Evolutionary conservation across 30 jellyfish, hydroid and myxozoan species (phyloP), one percentile per base, ranked within the genome.

Genomic region (Rhopilema esculentum): DNA sequence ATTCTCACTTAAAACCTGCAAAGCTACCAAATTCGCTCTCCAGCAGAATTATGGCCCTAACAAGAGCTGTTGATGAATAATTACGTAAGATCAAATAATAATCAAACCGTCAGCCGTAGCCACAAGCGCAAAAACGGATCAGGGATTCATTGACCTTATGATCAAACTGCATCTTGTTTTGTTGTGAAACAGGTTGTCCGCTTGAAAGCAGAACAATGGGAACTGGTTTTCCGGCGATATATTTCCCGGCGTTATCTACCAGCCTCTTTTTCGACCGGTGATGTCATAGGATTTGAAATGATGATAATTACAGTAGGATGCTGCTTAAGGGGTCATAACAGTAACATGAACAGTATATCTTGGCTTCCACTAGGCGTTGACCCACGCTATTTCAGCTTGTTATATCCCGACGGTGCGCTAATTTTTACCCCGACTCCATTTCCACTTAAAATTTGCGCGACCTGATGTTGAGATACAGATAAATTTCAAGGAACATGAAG

Each of bases 81-180:
- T 85, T 85, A 85, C 94, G 94, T 85, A 75, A 85, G 77, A 84
- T 87, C 31, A 40, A 32, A 21, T 49, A 73, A 82, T 66, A 57
- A 75, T 64, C 80, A 50, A 73, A 84, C 51, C 65, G 94, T 76
- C 75, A 75, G 71, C 83, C 94, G 94, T 75, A 76, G 83, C 87
- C 51, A 66, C 67, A 69, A 33, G 48, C 64, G 49, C 62, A 61
- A 50, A 62, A 74, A 73, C 88, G 85, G 40, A 62, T 68, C 75
- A 20, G 74, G 53, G 33, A 80, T 28, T 49, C 83, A 85, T 24
- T 85, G 94, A 85, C 94, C 94, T 85, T 85, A 27, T 85, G 94
- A 85, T 85, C 90, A 80, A 27, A 31, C 86, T 63, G 63, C 70
- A 30, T 75, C 29, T 73, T 68, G 69, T 32, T 31, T 50, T 31